Base-by-base conservation (phyloP, 2,113 vertebrate genomes). In the Corynorhinus townsendii region DNA sequence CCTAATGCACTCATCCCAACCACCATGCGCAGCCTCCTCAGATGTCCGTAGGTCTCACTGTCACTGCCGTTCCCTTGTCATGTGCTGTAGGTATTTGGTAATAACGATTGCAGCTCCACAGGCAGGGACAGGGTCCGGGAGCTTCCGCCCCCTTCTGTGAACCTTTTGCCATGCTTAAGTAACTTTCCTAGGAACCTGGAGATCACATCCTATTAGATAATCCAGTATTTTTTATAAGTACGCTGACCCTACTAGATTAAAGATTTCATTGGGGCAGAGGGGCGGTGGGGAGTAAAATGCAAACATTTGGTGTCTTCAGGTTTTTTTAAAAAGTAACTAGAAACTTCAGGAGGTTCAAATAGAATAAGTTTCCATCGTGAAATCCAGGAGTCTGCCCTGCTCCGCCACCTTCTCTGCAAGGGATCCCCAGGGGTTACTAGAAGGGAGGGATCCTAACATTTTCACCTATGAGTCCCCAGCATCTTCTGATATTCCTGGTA, bases 111-210 rank as follows among this genome's bases (percentile, higher is more conserved):
- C 20, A n/a, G 47, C 81, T 86, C 73, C 19, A 2, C 2, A 54
- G 56, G 49, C 45, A 38, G 33, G 8, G 49, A 19, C 43, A 11
- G 22, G 45, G 43, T 30, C 35, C 82, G 11, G 40, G 26, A 92
- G 22, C 22, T 62, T 90, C 28, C n/a, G 3, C 52, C 28, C 45
- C 30, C 43, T 93, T 86, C 75, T 95, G 24, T 81, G 33, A 17
- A 40, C 86, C 72, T 93, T 43, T 75, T 35, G 26, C 66, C 40
- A 47, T 77, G 38, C 20, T n/a, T 77, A 64, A 68, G 28, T 66
- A 45, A 76, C 45, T 68, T 93, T 93, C 64, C 56, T 66, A 79
- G 86, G 95, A 95, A 43, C 45, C 11, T 52, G 7, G 15, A 95
- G 66, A 38, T 77, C n/a, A 69, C 40, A 43, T 71, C 47, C 47